Conservation (phyloP, 2,888 invertebrate species). For the Tubulanus polymorphus region DNA sequence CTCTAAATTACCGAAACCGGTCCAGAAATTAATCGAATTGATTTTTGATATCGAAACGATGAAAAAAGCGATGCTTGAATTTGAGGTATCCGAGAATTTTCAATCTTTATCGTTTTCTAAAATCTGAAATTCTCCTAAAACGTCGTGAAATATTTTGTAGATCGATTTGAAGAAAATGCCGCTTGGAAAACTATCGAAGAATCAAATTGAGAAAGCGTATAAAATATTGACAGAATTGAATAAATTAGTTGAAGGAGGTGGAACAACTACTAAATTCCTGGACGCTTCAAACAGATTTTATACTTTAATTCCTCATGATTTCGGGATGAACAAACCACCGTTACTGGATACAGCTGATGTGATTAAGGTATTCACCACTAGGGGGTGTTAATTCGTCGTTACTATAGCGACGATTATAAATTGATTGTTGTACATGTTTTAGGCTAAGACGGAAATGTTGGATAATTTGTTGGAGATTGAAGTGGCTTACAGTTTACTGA, state of each 20-base stretch:
- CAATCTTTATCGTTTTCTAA: not conserved
- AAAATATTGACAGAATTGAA: conserved; percentile 63
- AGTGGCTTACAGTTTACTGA: conserved; percentile 84
- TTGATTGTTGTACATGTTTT: conserved; percentile 22
- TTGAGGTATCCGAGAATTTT: conserved; percentile 65
- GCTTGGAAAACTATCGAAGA: conserved; percentile 87
- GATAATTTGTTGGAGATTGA: conserved; percentile 92
- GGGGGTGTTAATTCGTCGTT: too few relatives aligned
- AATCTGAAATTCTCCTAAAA: not conserved
- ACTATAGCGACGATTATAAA: too few relatives aligned
- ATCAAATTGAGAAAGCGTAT: conserved; percentile 77
- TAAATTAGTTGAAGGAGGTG: conserved; percentile 42
- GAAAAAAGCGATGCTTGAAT: conserved; percentile 89
- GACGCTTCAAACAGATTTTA: conserved; percentile 92
- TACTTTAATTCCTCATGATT: conserved; percentile 91
- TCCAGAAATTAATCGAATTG: conserved; percentile 77
- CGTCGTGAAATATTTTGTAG: conserved; percentile 31
- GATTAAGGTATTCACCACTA: conserved; percentile 63
- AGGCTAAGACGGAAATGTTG: conserved; percentile 77
- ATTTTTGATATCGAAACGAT: conserved; percentile 89
- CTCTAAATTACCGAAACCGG: conserved; percentile 69
- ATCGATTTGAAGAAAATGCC: conserved; percentile 98
- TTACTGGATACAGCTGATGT: conserved; percentile 71
- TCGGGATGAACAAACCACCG: conserved; percentile 79
- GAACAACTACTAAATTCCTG: conserved; percentile 60